Percentiles rank a stretch among this genome's conserved stretches.
phyloP scores from a whole-genome alignment of 2,888 invertebrate species.

The Aradus depressus region DNA sequence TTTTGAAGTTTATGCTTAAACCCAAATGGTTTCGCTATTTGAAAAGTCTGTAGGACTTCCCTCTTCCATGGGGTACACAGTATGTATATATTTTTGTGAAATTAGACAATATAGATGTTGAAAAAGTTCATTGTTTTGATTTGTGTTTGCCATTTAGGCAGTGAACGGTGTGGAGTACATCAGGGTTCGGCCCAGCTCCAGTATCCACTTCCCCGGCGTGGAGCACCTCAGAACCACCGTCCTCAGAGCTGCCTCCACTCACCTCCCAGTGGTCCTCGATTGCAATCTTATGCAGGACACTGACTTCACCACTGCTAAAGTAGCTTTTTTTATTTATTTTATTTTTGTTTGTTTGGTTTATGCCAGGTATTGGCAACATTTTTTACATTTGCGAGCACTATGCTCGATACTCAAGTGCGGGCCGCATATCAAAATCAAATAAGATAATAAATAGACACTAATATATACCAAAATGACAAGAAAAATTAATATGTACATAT shows the following conservation, averaged over 20 bases:
- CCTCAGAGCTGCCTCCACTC: constrained; percentile 53
- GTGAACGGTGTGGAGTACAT: constrained; percentile 57
- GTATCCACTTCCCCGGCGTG: constrained; percentile 70
- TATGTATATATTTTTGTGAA: too few relatives aligned
- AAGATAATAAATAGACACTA: background rate
- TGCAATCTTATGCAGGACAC: constrained; percentile 67
- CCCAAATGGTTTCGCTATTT: background rate
- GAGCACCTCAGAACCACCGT: constrained; percentile 70
- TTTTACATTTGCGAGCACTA: background rate
- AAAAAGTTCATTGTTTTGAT: too few relatives aligned
- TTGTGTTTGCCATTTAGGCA: constrained; percentile 44
- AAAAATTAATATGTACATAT: background rate
- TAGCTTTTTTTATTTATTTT: constrained; percentile 26
- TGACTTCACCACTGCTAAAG: constrained; percentile 74
- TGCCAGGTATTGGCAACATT: background rate
- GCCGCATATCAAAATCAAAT: too few relatives aligned
- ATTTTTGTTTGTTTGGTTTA: background rate
- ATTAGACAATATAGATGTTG: too few relatives aligned
- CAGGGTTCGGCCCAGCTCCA: constrained; percentile 66
- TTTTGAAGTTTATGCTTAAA: too few relatives aligned
- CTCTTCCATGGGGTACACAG: too few relatives aligned
- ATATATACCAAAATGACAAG: background rate
- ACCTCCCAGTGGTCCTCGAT: constrained; percentile 68
- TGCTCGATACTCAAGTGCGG: too few relatives aligned
- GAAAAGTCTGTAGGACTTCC: background rate